Base-by-base conservation (phyloP, 2,888 invertebrate genomes). In the Tipula lateralis region DNA sequence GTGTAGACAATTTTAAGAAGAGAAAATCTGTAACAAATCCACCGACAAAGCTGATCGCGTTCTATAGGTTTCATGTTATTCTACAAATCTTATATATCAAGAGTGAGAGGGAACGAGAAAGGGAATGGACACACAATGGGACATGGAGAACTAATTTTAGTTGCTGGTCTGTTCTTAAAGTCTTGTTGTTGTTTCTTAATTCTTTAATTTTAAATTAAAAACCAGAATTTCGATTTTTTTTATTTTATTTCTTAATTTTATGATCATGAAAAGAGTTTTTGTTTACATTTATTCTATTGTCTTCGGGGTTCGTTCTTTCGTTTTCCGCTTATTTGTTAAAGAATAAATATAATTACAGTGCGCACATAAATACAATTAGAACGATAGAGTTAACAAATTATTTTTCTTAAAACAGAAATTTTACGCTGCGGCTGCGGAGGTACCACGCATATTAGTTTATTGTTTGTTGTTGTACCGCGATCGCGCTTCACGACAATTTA, bases 141-240 rank as follows among this genome's bases (percentile, higher is more conserved):
- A n/a, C n/a, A n/a, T n/a, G n/a, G 44, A 66, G 66, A 66, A 66
- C 66, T 66, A 66, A 66, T 66, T 66, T 66, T 66, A 24, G 66
- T 66, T 66, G 66, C 66, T 66, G 66, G 66, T 66, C 66, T 66
- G 19, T 24, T 66, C 3, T 13, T 1, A 39, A 0, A 24, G 66
- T 24, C 24, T 66, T 19, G n/a, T 66, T 16, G 44, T 50, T 50
- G 44, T 66, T 66, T 66, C 7, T 9, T 66, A 66, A 66, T 66
- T 66, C 66, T 66, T 66, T 66, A 66, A 66, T 66, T 66, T 66
- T 66, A 66, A 66, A 66, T 66, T 66, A 66, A 66, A 66, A 66
- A 66, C 66, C 66, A 4, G 66, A 66, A 66, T 66, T 66, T 66
- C 66, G 66, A n/a, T 66, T 66, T 24, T 24, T 66, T 66, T 66